A percentile compares a stretch with the other conserved stretches of the same genome.
phyloP scores from a whole-genome alignment of 1,140 invertebrate species.

The Ceratosolen solmsi region DNA sequence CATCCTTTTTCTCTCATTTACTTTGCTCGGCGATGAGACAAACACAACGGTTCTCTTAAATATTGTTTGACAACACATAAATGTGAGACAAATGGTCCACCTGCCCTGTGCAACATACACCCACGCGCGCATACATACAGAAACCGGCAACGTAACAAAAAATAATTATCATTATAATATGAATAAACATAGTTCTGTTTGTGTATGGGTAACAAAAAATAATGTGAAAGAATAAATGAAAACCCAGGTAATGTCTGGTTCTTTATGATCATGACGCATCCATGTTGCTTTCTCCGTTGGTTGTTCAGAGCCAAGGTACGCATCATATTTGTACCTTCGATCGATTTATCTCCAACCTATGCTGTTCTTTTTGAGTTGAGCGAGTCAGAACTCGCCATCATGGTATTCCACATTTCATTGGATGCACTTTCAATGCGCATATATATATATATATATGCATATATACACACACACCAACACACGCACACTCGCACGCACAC shows the following conservation, averaged over 20 bases:
- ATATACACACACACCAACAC: too few relatives aligned
- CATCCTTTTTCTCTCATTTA: conserved; percentile 18
- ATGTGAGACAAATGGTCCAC: conserved; percentile 19
- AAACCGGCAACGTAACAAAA: conserved; percentile 44
- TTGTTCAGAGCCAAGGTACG: conserved; percentile 54
- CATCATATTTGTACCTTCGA: conserved; percentile 56
- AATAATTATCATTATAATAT: conserved; percentile 38
- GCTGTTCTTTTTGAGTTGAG: conserved; percentile 55
- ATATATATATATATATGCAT: too few relatives aligned
- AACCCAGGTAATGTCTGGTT: conserved; percentile 41
- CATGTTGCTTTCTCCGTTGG: conserved; percentile 59
- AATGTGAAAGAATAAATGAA: conserved; percentile 40
- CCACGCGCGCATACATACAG: conserved; percentile 57
- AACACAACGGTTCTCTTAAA: too few relatives aligned
- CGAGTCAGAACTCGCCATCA: conserved; percentile 53
- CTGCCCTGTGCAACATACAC: conserved; percentile 53
- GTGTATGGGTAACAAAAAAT: not conserved
- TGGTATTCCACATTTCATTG: not conserved
- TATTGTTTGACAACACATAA: not conserved
- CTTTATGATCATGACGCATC: conserved; percentile 6
- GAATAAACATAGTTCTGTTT: not conserved
- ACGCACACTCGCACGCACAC: not conserved
- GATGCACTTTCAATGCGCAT: conserved; percentile 10
- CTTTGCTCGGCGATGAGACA: too few relatives aligned
- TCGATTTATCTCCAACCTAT: conserved; percentile 53